A percentile compares a stretch with the other conserved stretches of the same genome.
Conservation (phyloP, 2,797 vertebrate species). For the Rhodeus uyekii region DNA sequence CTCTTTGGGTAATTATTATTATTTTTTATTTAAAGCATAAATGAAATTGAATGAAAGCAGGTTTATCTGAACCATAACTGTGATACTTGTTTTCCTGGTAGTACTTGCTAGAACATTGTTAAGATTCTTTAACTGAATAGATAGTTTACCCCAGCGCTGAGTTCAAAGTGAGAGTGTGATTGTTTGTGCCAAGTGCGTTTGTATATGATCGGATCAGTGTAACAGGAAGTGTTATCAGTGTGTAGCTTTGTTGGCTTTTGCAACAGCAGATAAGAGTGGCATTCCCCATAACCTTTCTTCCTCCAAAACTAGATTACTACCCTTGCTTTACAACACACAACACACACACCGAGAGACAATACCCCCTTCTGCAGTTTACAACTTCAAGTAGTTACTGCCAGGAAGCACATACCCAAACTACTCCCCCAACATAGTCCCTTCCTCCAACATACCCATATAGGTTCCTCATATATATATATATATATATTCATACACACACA, state of each 20-base stretch:
- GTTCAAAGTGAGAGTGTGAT: conserved; percentile 36
- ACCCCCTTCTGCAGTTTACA: conserved; percentile 53
- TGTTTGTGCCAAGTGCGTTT: conserved; percentile 37
- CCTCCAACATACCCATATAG: conserved; percentile 2
- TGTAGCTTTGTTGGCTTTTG: conserved; percentile 52
- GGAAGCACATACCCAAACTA: conserved; percentile 50
- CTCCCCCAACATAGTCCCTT: conserved; percentile 35
- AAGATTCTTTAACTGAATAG: not conserved
- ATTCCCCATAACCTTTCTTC: conserved; percentile 56
- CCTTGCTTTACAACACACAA: conserved; percentile 44
- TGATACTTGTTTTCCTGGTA: not conserved
- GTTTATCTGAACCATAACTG: not conserved
- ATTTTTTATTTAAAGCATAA: too few relatives aligned
- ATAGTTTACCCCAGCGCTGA: not conserved
- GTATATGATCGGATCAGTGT: conserved; percentile 31
- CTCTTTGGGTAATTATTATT: too few relatives aligned
- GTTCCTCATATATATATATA: conserved; percentile 3
- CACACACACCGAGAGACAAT: conserved; percentile 30
- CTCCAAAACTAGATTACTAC: conserved; percentile 48
- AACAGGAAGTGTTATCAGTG: conserved; percentile 54
- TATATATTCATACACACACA: too few relatives aligned
- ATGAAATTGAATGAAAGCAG: not conserved
- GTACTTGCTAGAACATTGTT: too few relatives aligned
- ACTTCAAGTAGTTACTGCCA: conserved; percentile 52
- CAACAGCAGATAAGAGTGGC: conserved; percentile 49